Conservation (phyloP, 2,888 invertebrate genomes). For the Ceratothoa steindachneri region DNA sequence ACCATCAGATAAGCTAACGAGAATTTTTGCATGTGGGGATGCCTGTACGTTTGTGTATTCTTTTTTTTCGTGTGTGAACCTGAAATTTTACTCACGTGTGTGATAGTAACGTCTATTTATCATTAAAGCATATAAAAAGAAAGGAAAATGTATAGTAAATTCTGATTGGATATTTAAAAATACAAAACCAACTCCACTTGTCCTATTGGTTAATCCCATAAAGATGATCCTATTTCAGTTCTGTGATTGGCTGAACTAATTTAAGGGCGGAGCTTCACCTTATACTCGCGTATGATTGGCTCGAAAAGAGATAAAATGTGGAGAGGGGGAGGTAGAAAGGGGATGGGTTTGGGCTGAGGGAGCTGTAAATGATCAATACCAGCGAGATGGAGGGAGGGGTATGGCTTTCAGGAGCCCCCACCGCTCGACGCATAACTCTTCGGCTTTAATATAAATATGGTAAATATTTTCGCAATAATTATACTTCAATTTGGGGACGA, state of each 20-base stretch:
- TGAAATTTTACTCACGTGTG: no score
- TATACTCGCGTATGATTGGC: not conserved
- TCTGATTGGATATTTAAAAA: not conserved
- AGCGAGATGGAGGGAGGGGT: not conserved
- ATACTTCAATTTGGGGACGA: not conserved
- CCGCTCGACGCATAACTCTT: not conserved
- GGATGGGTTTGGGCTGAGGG: not conserved
- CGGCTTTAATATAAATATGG: not conserved
- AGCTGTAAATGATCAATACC: not conserved
- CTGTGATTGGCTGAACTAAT: conserved; percentile 2
- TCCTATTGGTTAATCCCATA: conserved; percentile 2
- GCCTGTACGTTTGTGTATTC: not conserved
- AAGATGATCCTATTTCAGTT: not conserved
- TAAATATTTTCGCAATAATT: not conserved
- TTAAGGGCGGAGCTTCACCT: not conserved
- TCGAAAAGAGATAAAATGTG: no score
- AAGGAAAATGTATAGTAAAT: not conserved
- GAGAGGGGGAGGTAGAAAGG: not conserved
- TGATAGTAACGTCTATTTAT: not conserved
- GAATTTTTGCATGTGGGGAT: not conserved
- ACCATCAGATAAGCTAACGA: no score
- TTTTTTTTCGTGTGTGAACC: not conserved
- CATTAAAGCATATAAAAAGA: not conserved
- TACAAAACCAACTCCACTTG: not conserved
- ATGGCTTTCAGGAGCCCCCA: not conserved